These are phyloP conservation scores for Scomber japonicus DNA, from an alignment of 2,113 vertebrate species.

Conservation along the genomic window DNA sequence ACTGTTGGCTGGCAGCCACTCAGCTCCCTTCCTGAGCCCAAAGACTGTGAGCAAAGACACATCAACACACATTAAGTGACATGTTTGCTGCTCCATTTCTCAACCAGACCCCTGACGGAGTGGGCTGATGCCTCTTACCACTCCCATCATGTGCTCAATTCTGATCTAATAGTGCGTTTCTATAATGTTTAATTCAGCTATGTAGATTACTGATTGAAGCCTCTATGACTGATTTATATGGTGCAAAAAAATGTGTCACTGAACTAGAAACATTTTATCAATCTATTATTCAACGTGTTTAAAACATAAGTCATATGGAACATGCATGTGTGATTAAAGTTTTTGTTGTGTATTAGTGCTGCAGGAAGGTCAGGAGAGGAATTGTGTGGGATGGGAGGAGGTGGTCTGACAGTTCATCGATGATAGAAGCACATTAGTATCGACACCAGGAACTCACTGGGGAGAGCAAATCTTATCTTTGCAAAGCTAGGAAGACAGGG, in stretches of 20 bases:
- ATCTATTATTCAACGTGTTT: neutral
- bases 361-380: constrained; percentile 69
- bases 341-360: constrained; percentile 25
- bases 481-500: constrained; percentile 73
- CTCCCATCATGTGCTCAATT: constrained; percentile 20
- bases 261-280: neutral
- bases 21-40: constrained; percentile 22
- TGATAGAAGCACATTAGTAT: constrained; percentile 80
- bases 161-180: constrained; percentile 19
- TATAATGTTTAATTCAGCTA: constrained; percentile 27
- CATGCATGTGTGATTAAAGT: constrained; percentile 9
- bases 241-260: neutral
- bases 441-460: constrained; percentile 74
- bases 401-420: constrained; percentile 81
- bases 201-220: neutral
- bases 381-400: constrained; percentile 19
- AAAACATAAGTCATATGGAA: neutral
- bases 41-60: constrained; percentile 60
- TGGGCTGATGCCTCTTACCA: constrained; percentile 10
- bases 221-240: neutral
- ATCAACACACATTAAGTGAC: constrained; percentile 43
- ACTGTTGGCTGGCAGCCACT: constrained; percentile 35
- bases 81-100: constrained; percentile 58
- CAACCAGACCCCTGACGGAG: constrained; percentile 39
- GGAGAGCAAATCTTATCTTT: constrained; percentile 81